Conservation (phyloP, 1,140 invertebrate species). For the Harpegnathos saltator region DNA sequence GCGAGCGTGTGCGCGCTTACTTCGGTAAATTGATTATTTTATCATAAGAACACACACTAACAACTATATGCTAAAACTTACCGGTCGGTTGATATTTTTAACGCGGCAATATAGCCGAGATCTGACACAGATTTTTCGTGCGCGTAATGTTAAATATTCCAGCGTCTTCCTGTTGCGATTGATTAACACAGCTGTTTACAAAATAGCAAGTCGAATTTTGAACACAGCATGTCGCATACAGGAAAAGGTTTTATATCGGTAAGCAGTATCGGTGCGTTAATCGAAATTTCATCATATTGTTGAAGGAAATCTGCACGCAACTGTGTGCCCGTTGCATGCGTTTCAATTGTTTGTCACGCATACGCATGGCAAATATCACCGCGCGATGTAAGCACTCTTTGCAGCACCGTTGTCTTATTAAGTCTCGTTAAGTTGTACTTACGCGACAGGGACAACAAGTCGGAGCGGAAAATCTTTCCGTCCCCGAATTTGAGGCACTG, state of each 20-base stretch:
- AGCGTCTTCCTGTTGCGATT: neutral
- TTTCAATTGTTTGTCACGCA: slow-evolving; percentile 30
- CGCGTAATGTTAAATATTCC: neutral
- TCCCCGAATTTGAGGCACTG: neutral
- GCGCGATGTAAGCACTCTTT: slow-evolving; percentile 21
- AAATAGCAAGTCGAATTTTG: neutral
- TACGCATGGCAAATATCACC: slow-evolving; percentile 16
- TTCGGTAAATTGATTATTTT: slow-evolving; percentile 3
- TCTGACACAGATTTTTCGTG: neutral
- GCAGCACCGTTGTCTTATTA: slow-evolving; percentile 11
- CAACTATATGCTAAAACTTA: neutral
- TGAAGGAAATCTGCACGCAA: slow-evolving; percentile 57
- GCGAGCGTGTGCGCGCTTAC: too few species aligned
- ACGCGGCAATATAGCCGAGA: neutral
- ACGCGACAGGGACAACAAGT: neutral
- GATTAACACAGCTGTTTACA: slow-evolving; percentile 12
- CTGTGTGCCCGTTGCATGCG: slow-evolving; percentile 50
- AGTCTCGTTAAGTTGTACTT: neutral
- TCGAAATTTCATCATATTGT: slow-evolving; percentile 59
- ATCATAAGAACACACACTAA: neutral
- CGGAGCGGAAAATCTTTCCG: neutral
- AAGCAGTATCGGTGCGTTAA: slow-evolving; percentile 17
- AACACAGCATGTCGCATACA: slow-evolving; percentile 16
- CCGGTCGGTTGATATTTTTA: neutral
- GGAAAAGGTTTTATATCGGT: slow-evolving; percentile 31